Conservation (phyloP, 2,113 vertebrate genomes). For the Burhinus bistriatus region DNA sequence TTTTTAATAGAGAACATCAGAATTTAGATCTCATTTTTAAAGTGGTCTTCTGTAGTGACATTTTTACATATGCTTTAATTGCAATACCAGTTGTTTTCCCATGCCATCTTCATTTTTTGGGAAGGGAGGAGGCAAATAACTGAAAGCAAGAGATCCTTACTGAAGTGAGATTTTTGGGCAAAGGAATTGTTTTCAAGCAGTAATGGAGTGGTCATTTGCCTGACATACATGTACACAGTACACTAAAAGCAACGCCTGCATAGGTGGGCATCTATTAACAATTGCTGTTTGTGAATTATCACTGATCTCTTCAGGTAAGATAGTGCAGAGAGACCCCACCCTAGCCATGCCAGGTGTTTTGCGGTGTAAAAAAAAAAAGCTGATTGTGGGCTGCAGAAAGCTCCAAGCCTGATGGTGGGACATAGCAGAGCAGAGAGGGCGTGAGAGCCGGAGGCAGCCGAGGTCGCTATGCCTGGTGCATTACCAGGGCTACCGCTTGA, state of each 20-base stretch:
- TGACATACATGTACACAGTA: not conserved
- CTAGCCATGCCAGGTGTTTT: not conserved
- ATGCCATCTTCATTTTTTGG: not conserved
- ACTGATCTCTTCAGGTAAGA: not conserved
- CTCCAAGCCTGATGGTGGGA: not conserved
- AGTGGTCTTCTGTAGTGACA: not conserved
- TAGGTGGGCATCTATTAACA: not conserved
- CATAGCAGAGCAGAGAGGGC: fast-evolving
- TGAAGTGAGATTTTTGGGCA: not conserved
- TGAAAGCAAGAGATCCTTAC: not conserved
- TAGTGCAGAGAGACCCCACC: not conserved
- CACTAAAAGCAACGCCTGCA: not conserved
- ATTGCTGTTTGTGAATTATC: not conserved
- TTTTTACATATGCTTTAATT: not conserved
- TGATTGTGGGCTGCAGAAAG: not conserved
- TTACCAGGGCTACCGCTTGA: fast-evolving
- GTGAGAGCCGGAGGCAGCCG: not conserved
- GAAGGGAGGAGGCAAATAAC: not conserved
- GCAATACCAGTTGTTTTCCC: not conserved
- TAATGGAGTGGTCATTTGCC: not conserved
- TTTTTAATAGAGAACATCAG: not conserved
- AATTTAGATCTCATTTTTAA: not conserved
- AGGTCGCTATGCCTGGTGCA: fast-evolving
- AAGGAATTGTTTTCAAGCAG: not conserved
- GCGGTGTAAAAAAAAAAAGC: not conserved